Evolutionary conservation across 2,113 vertebrate species (phyloP).

Genomic region (Onychorhynchus coronatus): DNA sequence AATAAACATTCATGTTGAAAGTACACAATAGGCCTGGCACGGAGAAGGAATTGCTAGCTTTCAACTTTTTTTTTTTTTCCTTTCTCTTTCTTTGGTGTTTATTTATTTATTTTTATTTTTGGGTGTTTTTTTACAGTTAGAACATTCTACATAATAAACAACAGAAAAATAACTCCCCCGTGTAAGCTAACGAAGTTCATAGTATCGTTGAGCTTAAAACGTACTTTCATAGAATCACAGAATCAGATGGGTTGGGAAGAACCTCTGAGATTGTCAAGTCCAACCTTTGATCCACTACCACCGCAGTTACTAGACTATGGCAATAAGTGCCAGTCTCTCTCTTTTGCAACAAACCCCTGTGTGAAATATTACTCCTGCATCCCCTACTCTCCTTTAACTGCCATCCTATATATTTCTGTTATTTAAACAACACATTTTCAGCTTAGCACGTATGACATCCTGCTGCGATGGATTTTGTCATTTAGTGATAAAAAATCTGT

Average conservation of each 20-base stretch:
- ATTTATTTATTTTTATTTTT: neutral
- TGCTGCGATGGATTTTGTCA: neutral
- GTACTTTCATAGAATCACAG: no score
- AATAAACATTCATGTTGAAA: conserved; percentile 41
- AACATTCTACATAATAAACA: neutral
- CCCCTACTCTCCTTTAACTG: neutral
- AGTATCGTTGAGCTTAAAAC: neutral
- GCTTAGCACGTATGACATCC: neutral
- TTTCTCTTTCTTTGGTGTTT: neutral
- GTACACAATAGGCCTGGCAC: conserved; percentile 30
- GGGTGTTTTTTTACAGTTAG: neutral
- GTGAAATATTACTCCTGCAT: neutral
- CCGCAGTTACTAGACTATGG: no score
- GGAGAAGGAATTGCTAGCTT: neutral
- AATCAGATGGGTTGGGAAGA: no score
- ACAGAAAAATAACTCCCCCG: neutral
- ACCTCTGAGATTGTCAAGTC: no score
- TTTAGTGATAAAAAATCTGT: neutral
- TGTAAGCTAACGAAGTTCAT: neutral
- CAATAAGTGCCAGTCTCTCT: no score
- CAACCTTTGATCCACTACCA: no score
- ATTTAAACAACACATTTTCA: neutral
- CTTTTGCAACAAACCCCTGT: neutral
- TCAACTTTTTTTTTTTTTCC: neutral
- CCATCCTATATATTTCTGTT: neutral